Conservation (phyloP, 2,888 invertebrate genomes). For the Mesoligia furuncula region DNA sequence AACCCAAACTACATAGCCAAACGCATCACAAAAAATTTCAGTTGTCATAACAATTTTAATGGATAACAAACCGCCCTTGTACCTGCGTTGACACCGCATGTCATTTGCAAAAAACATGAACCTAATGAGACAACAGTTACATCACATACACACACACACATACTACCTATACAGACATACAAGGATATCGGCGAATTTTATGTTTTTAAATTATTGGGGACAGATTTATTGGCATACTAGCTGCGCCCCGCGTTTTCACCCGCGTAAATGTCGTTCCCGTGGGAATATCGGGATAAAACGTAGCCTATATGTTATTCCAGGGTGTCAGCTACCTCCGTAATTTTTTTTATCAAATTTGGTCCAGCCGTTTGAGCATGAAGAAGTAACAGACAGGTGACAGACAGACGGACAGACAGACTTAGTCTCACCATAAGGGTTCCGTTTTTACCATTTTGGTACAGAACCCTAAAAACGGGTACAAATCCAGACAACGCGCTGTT, state of each 20-base stretch:
- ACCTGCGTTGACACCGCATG: conserved; percentile 49
- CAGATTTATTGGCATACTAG: not conserved
- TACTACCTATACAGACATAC: not conserved
- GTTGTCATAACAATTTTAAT: conserved; percentile 38
- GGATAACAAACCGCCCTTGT: conserved; percentile 19
- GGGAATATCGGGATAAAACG: too few relatives aligned
- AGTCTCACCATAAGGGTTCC: too few relatives aligned
- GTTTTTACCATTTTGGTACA: too few relatives aligned
- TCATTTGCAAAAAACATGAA: conserved; percentile 67
- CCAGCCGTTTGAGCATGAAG: too few relatives aligned
- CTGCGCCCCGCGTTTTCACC: too few relatives aligned
- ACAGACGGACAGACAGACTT: too few relatives aligned
- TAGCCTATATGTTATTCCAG: too few relatives aligned
- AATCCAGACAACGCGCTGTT: too few relatives aligned
- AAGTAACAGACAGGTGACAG: too few relatives aligned
- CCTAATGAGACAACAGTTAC: conserved; percentile 47
- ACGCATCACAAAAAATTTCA: conserved; percentile 2
- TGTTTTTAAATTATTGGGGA: conserved; percentile 22
- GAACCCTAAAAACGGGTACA: not conserved
- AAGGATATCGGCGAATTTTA: not conserved
- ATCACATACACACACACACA: not conserved
- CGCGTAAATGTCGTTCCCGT: too few relatives aligned
- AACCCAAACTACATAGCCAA: not conserved
- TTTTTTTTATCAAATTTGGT: too few relatives aligned
- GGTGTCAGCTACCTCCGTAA: too few relatives aligned